Percentiles rank a stretch among this genome's conserved stretches.
Conservation (phyloP, 2,888 invertebrate species). For the Scaptomyza parva region DNA sequence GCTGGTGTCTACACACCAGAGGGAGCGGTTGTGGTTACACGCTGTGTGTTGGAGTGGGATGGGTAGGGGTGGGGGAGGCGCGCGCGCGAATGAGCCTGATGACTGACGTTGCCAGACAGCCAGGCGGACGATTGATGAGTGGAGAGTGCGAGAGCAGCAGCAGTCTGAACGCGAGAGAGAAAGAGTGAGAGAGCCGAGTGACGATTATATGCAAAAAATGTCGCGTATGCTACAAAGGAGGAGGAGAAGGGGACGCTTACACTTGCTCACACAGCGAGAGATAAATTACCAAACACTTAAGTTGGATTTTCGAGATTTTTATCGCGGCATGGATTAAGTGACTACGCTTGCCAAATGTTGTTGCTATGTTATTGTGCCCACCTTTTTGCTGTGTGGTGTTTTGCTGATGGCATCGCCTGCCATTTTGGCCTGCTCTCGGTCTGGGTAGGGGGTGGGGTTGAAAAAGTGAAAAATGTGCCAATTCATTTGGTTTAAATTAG, state of each 20-base stretch:
- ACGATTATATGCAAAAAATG: constrained; percentile 65
- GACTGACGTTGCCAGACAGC: constrained; percentile 50
- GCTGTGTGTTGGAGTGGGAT: constrained; percentile 1
- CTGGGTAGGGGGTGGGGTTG: constrained; percentile 8
- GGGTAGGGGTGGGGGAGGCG: not conserved
- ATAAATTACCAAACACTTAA: constrained; percentile 84
- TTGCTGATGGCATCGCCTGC: constrained; percentile 46
- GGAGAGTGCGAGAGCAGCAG: not conserved
- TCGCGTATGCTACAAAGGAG: constrained; percentile 45
- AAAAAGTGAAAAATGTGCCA: constrained; percentile 84
- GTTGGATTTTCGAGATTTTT: constrained; percentile 84
- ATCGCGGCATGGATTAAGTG: constrained; percentile 82
- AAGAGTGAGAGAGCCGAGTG: constrained; percentile 10
- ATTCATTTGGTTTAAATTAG: constrained; percentile 84
- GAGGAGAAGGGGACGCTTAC: constrained; percentile 18
- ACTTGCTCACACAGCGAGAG: constrained; percentile 66
- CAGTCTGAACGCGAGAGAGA: not conserved
- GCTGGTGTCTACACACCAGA: constrained; percentile 9
- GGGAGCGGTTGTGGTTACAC: constrained; percentile 63
- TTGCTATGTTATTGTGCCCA: constrained; percentile 27
- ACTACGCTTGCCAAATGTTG: constrained; percentile 52
- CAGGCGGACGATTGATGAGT: constrained; percentile 49
- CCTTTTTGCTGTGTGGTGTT: constrained; percentile 43
- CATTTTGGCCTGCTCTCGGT: constrained; percentile 44
- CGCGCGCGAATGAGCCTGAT: constrained; percentile 45